Evolutionary conservation across 2,113 vertebrate species (phyloP).

Genomic region (Dolichallabes microphthalmus): DNA sequence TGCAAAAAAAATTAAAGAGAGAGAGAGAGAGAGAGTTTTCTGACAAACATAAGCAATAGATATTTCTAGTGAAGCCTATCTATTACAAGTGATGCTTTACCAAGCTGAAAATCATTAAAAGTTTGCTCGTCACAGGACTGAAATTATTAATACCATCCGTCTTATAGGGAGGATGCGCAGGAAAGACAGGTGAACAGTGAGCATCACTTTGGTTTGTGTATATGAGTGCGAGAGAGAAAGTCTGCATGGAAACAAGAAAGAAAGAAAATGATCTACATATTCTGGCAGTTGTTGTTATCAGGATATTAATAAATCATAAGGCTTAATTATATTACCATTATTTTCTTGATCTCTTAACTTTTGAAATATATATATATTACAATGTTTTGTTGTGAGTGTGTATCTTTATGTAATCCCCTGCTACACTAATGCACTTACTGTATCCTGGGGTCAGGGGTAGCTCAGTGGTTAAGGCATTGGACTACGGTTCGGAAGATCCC

Average conservation of each 20-base stretch:
- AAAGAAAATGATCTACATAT: neutral
- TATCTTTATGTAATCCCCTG: too few species aligned
- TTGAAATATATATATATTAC: neutral
- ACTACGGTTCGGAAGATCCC: too few species aligned
- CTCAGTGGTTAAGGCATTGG: too few species aligned
- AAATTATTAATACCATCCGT: conserved; percentile 24
- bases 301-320: conserved; percentile 36
- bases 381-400: too few species aligned
- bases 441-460: too few species aligned
- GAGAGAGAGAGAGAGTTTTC: neutral
- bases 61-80: conserved; percentile 15
- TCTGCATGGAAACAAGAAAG: neutral
- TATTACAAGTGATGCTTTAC: conserved; percentile 28
- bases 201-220: neutral
- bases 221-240: neutral
- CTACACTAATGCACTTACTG: too few species aligned
- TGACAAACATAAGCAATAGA: conserved; percentile 19
- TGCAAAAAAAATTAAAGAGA: conserved; percentile 1
- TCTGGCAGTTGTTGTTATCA: conserved; percentile 7
- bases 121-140: conserved; percentile 1
- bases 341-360: conserved; percentile 32
- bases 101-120: conserved; percentile 44
- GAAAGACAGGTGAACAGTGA: neutral
- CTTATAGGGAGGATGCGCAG: neutral
- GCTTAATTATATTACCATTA: conserved; percentile 26